Conservation (phyloP, 2,888 invertebrate genomes). For the Macrosoma leucophasiata region DNA sequence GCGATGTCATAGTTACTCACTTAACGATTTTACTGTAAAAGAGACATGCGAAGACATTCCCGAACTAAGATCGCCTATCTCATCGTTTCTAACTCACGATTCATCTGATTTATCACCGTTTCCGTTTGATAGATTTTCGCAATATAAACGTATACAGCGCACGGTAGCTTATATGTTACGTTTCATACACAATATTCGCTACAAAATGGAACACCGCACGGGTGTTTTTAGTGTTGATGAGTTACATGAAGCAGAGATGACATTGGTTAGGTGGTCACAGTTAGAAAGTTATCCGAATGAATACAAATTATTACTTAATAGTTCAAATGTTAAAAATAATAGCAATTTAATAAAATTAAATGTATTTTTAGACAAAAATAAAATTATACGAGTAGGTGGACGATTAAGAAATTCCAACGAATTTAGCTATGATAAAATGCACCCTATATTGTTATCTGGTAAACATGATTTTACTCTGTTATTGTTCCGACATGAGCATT, state of each 20-base stretch:
- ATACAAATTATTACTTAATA: slow-evolving; percentile 1
- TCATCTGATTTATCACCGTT: slow-evolving; percentile 3
- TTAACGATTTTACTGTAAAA: slow-evolving; percentile 1
- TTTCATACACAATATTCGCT: slow-evolving; percentile 9
- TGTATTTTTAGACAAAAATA: slow-evolving; percentile 20
- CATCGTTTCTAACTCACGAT: too few species aligned
- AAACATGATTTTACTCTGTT: slow-evolving; percentile 5
- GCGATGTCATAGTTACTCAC: slow-evolving; percentile 1
- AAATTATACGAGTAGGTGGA: slow-evolving; percentile 27
- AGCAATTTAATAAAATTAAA: slow-evolving; percentile 18
- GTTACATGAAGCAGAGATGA: slow-evolving; percentile 4
- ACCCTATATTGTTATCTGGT: slow-evolving; percentile 1
- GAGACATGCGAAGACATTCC: not conserved
- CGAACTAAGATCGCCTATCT: slow-evolving; percentile 2
- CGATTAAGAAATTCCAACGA: slow-evolving; percentile 18
- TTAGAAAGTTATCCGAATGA: slow-evolving; percentile 4
- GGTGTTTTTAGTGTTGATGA: slow-evolving; percentile 11
- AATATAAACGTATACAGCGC: slow-evolving; percentile 6
- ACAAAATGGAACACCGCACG: slow-evolving; percentile 5
- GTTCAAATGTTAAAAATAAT: slow-evolving; percentile 1
- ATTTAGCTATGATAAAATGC: slow-evolving; percentile 21
- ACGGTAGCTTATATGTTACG: slow-evolving; percentile 9
- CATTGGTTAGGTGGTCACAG: slow-evolving; percentile 1
- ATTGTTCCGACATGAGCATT: slow-evolving; percentile 6
- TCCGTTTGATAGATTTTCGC: slow-evolving; percentile 14